These are phyloP conservation scores for Nemotelus nigrinus DNA, from an alignment of 2,888 invertebrate species.

Conservation along the genomic window DNA sequence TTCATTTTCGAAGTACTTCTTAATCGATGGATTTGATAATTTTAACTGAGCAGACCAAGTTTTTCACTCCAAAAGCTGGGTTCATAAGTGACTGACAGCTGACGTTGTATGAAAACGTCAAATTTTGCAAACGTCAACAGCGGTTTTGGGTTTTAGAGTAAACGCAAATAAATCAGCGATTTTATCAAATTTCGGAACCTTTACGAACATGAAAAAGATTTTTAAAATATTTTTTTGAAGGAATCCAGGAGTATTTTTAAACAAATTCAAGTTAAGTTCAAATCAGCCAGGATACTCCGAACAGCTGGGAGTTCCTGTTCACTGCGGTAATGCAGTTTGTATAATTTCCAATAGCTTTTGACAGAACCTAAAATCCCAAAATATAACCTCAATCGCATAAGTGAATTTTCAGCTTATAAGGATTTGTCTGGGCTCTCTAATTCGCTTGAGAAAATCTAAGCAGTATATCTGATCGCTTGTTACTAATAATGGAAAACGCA, in stretches of 20 bases:
- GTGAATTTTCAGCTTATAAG: constrained; percentile 38
- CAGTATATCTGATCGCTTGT: background rate
- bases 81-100: background rate
- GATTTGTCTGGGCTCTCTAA: constrained; percentile 1
- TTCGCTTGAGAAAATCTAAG: background rate
- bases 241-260: no score
- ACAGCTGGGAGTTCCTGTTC: no score
- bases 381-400: constrained; percentile 35
- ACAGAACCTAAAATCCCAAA: constrained; percentile 23
- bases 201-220: no score
- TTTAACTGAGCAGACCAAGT: background rate
- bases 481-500: constrained; percentile 56
- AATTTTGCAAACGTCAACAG: constrained; percentile 25
- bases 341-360: background rate
- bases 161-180: no score
- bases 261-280: no score
- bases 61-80: background rate
- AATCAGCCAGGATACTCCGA: no score
- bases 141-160: background rate
- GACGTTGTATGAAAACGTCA: constrained; percentile 21
- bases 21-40: background rate
- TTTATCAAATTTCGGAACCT: no score
- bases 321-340: constrained; percentile 3
- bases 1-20: constrained; percentile 55
- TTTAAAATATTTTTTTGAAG: no score